These are phyloP conservation scores for Philhelius pedissequus DNA, from an alignment of 2,888 invertebrate species.

Conservation along the genomic window DNA sequence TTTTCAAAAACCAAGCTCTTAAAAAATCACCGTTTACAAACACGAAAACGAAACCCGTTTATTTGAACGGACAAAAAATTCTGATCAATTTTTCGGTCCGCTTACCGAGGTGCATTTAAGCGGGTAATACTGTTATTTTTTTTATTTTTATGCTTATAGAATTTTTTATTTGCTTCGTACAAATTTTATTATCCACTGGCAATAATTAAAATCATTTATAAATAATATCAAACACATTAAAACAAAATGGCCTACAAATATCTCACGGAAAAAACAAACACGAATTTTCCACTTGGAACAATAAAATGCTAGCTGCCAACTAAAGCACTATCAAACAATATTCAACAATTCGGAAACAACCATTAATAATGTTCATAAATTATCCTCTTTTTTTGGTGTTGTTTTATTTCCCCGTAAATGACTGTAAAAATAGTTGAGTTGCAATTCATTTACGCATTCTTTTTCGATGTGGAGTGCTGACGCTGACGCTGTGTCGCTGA, in stretches of 20 bases:
- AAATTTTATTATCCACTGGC: neutral
- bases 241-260: slow-evolving; percentile 22
- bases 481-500: too few species aligned
- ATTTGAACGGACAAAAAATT: too few species aligned
- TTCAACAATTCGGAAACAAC: slow-evolving; percentile 57
- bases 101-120: too few species aligned
- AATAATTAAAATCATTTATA: neutral
- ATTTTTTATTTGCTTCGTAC: too few species aligned
- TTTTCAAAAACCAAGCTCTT: too few species aligned
- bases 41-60: too few species aligned
- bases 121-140: too few species aligned
- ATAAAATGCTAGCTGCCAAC: slow-evolving; percentile 53
- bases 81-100: too few species aligned
- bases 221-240: slow-evolving; percentile 11
- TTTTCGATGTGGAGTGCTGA: neutral
- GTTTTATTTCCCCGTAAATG: slow-evolving; percentile 41
- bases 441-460: slow-evolving; percentile 40
- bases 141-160: too few species aligned
- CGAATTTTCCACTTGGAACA: slow-evolving; percentile 24
- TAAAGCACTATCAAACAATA: slow-evolving; percentile 54
- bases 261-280: neutral
- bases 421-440: slow-evolving; percentile 49
- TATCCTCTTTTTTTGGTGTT: slow-evolving; percentile 24
- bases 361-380: slow-evolving; percentile 63
- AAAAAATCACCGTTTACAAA: too few species aligned